These are phyloP conservation scores for Polydesmus complanatus DNA, from an alignment of 2,888 invertebrate genomes.

Conservation along the genomic window DNA sequence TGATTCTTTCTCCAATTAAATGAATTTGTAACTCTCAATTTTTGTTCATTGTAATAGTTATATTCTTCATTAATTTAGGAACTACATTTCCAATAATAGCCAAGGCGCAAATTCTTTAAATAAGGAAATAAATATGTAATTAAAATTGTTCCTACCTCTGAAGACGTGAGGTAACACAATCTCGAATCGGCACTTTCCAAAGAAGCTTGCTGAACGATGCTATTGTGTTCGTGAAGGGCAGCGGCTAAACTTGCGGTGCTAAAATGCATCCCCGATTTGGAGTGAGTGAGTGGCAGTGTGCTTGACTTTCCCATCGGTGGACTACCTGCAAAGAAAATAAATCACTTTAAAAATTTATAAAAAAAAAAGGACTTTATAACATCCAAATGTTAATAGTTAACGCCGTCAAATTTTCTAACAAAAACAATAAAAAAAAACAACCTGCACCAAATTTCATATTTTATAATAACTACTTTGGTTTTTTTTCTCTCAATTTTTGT, in stretches of 20 bases:
- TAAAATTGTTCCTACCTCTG: conserved; percentile 58
- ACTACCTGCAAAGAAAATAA: conserved; percentile 13
- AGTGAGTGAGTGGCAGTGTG: conserved; percentile 19
- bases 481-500: no score
- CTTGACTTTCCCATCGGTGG: conserved; percentile 18
- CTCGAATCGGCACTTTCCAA: conserved; percentile 88
- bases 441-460: no score
- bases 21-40: not conserved
- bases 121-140: not conserved
- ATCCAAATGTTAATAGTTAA: no score
- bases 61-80: no score
- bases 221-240: conserved; percentile 29
- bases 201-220: conserved; percentile 80
- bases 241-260: conserved; percentile 19
- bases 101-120: not conserved
- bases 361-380: no score
- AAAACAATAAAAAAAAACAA: no score
- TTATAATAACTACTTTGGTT: no score
- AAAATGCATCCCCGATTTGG: conserved; percentile 18
- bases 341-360: no score
- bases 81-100: no score
- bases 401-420: no score
- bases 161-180: conserved; percentile 84
- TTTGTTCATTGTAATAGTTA: not conserved
- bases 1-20: no score